Base-by-base conservation (phyloP, 2,113 vertebrate species). In the Terrapene triunguis region DNA sequence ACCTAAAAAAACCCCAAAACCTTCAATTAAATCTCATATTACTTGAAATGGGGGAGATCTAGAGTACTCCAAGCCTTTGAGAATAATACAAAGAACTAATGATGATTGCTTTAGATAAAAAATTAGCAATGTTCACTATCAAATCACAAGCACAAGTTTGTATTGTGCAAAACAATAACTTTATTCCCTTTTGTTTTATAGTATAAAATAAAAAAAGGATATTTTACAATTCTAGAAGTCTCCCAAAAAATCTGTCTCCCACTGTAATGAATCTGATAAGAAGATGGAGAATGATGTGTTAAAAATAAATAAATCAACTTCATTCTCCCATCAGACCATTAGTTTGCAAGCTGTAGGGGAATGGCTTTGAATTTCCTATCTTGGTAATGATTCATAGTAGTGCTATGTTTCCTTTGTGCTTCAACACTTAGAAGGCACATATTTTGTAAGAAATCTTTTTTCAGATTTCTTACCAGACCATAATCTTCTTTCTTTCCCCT, bases 21-120 rank as follows among this genome's bases (percentile, higher is more conserved):
- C 11, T 88, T 25, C 74, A 78, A 1, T 38, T 91, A 79, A 50
- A 47, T 74, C 6, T 50, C 79, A 5, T 0, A 85, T 72, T 53
- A 65, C 87, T 80, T 94, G 25, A 83, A 38, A 25, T 24, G 32
- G 25, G 25, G 11, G 6, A 92, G 38, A 81, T 13, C 38, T 14
- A 91, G 53, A 72, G 8, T 72, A 38, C 8, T 72, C 65, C 17
- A 72, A 22, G 65, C 65, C 32, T 38, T 22, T 38, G 65, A 65
- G 48, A 94, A n/a, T 35, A 24, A 42, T 80, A 57, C 81, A 95
- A 93, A 89, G 82, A 47, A 87, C 17, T 69, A 69, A 38, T 85
- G 84, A 95, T 95, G 95, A 94, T 90, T 95, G 88, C 50, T 94
- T 87, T 84, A 92, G 87, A 96, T 95, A 94, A 87, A 95, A 92